phyloP scores from a whole-genome alignment of 2,113 vertebrate species.

The Zosterops lateralis region DNA sequence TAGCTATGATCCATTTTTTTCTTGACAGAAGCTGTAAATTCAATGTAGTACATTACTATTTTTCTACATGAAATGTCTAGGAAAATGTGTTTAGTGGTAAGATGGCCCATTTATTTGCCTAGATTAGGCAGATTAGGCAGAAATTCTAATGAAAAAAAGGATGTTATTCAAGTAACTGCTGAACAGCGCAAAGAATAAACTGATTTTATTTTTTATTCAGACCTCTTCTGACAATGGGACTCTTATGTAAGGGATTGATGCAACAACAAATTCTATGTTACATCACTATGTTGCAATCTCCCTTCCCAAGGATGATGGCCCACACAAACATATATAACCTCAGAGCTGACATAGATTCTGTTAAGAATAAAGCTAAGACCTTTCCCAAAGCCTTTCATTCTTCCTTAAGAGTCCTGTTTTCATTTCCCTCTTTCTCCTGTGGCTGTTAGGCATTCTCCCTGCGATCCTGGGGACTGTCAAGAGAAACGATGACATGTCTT shows the following conservation, averaged over 20 bases:
- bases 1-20: not conserved
- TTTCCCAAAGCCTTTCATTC: not conserved
- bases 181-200: not conserved
- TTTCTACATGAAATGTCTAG: not conserved
- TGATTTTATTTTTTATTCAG: not conserved
- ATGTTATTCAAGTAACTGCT: not conserved
- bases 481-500: slow-evolving; percentile 75
- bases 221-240: not conserved
- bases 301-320: not conserved
- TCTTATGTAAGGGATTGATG: not conserved
- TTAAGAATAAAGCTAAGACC: slow-evolving; percentile 29
- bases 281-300: not conserved
- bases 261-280: not conserved
- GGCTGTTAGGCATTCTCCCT: slow-evolving; percentile 42
- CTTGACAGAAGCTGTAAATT: not conserved
- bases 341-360: not conserved
- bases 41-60: not conserved
- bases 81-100: not conserved
- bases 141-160: not conserved
- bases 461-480: slow-evolving; percentile 78
- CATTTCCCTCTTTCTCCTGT: not conserved
- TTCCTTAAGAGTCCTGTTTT: slow-evolving; percentile 40
- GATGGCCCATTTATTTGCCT: not conserved
- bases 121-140: not conserved
- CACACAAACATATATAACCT: not conserved